phyloP scores from a whole-genome alignment of 2,113 vertebrate genomes.

The Sinocyclocheilus anshuiensis region DNA sequence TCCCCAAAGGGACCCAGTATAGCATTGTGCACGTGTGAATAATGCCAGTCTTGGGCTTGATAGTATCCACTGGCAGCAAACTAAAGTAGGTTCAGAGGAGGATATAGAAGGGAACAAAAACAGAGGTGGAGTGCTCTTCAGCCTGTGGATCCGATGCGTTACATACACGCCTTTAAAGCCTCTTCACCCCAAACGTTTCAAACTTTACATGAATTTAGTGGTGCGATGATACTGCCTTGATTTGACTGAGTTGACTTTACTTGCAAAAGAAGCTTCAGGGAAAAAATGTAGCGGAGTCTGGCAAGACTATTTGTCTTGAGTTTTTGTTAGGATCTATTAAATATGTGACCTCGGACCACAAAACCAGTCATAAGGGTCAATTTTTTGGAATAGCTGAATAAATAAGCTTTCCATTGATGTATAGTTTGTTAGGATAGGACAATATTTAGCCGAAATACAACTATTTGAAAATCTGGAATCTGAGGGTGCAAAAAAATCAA shows the following conservation, averaged over 20 bases:
- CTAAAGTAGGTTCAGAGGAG: conserved; percentile 83
- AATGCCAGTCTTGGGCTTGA: conserved; percentile 83
- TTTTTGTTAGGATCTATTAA: neutral
- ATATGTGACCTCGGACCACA: neutral
- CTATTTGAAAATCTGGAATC: no score
- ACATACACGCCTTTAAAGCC: conserved; percentile 68
- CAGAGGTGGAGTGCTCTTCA: conserved; percentile 73
- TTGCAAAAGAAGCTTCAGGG: conserved; percentile 21
- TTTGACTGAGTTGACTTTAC: conserved; percentile 45
- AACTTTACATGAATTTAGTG: conserved; percentile 86
- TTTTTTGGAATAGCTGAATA: no score
- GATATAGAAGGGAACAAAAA: conserved; percentile 72
- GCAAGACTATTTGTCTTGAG: neutral
- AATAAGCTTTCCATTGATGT: no score
- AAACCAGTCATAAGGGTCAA: no score
- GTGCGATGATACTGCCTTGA: conserved; percentile 84
- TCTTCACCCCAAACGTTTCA: conserved; percentile 68
- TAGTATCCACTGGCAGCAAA: conserved; percentile 83
- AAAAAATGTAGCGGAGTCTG: neutral
- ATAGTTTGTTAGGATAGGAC: no score
- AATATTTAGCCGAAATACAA: no score
- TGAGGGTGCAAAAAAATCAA: no score
- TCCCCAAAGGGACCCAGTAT: conserved; percentile 88
- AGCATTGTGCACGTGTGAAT: conserved; percentile 80
- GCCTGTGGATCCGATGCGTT: conserved; percentile 66